A percentile compares a stretch with the other conserved stretches of the same genome.
Conservation (phyloP, 1,140 invertebrate genomes). For the Gryon sp. region DNA sequence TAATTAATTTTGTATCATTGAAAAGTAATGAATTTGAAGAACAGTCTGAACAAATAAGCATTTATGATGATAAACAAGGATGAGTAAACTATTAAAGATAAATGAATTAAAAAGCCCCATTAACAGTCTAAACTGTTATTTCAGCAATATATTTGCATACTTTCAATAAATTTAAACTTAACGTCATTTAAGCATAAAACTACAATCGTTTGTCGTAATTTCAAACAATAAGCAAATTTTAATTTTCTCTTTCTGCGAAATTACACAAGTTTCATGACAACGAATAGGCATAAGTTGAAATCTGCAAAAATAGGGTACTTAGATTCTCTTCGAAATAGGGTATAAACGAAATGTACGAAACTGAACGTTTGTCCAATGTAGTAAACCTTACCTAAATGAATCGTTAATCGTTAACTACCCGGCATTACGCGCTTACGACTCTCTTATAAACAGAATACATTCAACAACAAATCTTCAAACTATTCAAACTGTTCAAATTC, state of each 20-base stretch:
- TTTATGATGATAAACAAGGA: too few species aligned
- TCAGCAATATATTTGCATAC: too few species aligned
- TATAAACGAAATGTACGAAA: slow-evolving; percentile 61
- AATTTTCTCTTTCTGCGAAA: background rate
- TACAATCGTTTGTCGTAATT: too few species aligned
- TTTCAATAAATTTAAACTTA: too few species aligned
- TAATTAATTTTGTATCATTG: too few species aligned
- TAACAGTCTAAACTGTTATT: too few species aligned
- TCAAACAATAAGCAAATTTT: slow-evolving; percentile 5
- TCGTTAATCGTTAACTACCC: slow-evolving; percentile 78
- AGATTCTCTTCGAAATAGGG: slow-evolving; percentile 35
- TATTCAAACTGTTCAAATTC: slow-evolving; percentile 72
- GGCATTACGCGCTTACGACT: slow-evolving; percentile 71
- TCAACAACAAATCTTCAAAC: slow-evolving; percentile 69
- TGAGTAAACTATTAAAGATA: too few species aligned
- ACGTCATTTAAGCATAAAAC: too few species aligned
- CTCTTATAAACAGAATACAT: slow-evolving; percentile 78
- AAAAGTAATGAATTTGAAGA: too few species aligned
- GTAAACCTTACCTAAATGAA: slow-evolving; percentile 78
- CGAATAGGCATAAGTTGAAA: slow-evolving; percentile 27
- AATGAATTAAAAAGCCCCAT: too few species aligned
- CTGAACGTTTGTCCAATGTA: slow-evolving; percentile 57
- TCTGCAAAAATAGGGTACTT: slow-evolving; percentile 47
- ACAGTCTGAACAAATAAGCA: too few species aligned
- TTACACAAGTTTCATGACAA: background rate